Evolutionary conservation across 2,888 invertebrate genomes (phyloP), one percentile per base, ranked within the genome.

Genomic region (Tipula lateralis): DNA sequence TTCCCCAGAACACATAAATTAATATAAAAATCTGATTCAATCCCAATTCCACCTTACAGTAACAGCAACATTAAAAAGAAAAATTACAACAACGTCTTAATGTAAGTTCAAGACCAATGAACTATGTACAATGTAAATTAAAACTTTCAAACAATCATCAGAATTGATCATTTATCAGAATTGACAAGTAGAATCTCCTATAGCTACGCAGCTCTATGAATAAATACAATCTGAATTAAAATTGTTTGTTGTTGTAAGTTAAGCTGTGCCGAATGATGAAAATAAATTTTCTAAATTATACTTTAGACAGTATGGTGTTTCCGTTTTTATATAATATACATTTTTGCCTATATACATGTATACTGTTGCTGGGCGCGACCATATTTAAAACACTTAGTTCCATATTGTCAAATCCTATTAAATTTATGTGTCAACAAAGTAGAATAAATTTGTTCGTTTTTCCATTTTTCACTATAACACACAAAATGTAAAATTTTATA

Each of bases 341-440:
- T n/a, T n/a, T n/a, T n/a, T n/a, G n/a, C n/a, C n/a, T n/a, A n/a
- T n/a, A n/a, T n/a, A n/a, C n/a, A n/a, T n/a, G n/a, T 66, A 24
- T 24, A 66, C 7, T 66, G 6, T 66, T 24, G 66, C 24, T 24
- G 24, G 24, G 19, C 1, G 7, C 24, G 66, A 66, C 66, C 66
- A 66, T 66, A 66, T 66, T 66, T 66, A 66, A 66, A 66, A 66
- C 24, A 66, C 66, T 66, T 66, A 66, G 66, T 66, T 66, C 66
- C 66, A 66, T 66, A 66, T 66, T 66, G 66, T 66, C 66, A 66
- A 66, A 66, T 66, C 66, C 66, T 66, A 66, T 66, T 66, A 66
- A 66, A 66, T 66, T 66, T 66, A 66, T 66, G 66, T 66, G 66
- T 66, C 66, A 66, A 66, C 66, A 66, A 66, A 66, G 66, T n/a